A percentile compares a stretch with the other conserved stretches of the same genome.
These are phyloP conservation scores for Anthophora plumipes DNA, from an alignment of 2,888 invertebrate species.

Conservation along the genomic window DNA sequence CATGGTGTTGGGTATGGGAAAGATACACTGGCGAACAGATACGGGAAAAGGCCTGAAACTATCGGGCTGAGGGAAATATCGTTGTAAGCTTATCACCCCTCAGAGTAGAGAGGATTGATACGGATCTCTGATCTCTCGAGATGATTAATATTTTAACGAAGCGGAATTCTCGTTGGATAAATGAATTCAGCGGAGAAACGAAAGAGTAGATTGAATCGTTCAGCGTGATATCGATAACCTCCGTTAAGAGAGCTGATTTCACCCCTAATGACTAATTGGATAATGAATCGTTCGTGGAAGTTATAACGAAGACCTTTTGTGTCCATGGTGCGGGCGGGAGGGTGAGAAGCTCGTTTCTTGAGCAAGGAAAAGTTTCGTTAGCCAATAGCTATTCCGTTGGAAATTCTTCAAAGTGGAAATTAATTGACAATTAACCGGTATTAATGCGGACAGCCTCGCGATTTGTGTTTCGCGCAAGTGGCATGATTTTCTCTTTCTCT, in stretches of 20 bases:
- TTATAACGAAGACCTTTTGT: constrained; percentile 43
- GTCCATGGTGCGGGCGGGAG: not conserved
- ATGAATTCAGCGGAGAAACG: not conserved
- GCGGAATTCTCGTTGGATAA: not conserved
- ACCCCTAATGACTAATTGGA: constrained; percentile 47
- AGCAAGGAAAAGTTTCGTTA: constrained; percentile 10
- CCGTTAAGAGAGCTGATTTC: constrained; percentile 21
- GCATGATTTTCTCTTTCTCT: constrained; percentile 24
- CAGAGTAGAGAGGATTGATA: not conserved
- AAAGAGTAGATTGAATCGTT: not conserved
- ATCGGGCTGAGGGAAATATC: constrained; percentile 34
- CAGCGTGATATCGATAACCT: constrained; percentile 32
- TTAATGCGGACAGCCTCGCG: constrained; percentile 55
- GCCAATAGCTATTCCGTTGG: constrained; percentile 22
- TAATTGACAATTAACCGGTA: constrained; percentile 69
- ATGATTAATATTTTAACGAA: constrained; percentile 49
- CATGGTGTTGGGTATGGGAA: constrained; percentile 1
- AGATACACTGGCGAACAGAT: constrained; percentile 8
- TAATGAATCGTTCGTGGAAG: constrained; percentile 44
- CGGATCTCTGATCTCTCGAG: constrained; percentile 16
- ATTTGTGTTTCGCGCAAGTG: constrained; percentile 63
- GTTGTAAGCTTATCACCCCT: constrained; percentile 4
- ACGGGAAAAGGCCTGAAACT: not conserved
- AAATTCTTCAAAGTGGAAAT: constrained; percentile 59
- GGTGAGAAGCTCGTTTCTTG: not conserved